Conservation (phyloP, 2,797 vertebrate genomes). For the Anguilla anguilla region DNA sequence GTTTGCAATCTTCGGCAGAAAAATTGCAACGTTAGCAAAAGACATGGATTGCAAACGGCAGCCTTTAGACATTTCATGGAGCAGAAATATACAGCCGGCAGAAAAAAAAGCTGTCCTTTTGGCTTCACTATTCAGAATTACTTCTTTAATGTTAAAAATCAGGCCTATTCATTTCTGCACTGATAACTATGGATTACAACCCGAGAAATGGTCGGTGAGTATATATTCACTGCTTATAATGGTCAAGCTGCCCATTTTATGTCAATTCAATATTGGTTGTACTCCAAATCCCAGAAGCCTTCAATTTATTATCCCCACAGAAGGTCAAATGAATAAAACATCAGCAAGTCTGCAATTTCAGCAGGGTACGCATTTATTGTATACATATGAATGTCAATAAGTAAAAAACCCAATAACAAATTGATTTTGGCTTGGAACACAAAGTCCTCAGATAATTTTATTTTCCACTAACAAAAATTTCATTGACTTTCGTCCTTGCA, state of each 20-base stretch:
- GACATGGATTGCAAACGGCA: too few species aligned
- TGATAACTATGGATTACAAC: neutral
- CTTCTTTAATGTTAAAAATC: neutral
- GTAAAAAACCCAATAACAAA: neutral
- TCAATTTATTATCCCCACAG: neutral
- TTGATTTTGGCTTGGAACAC: neutral
- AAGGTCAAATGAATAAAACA: slow-evolving; percentile 1
- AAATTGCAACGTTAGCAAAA: too few species aligned
- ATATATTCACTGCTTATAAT: neutral
- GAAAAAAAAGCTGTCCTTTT: too few species aligned
- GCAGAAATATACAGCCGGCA: neutral
- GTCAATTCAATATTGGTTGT: neutral
- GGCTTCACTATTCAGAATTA: neutral
- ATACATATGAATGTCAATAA: neutral
- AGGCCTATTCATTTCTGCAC: neutral
- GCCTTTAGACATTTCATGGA: neutral
- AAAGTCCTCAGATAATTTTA: neutral
- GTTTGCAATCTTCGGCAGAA: too few species aligned
- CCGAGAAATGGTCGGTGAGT: neutral
- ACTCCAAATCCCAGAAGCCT: neutral
- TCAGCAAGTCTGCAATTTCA: neutral
- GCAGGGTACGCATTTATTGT: neutral
- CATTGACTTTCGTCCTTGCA: neutral
- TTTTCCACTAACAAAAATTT: neutral
- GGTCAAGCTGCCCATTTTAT: neutral